Conservation (phyloP, 2,113 vertebrate species). For the Cololabis saira region DNA sequence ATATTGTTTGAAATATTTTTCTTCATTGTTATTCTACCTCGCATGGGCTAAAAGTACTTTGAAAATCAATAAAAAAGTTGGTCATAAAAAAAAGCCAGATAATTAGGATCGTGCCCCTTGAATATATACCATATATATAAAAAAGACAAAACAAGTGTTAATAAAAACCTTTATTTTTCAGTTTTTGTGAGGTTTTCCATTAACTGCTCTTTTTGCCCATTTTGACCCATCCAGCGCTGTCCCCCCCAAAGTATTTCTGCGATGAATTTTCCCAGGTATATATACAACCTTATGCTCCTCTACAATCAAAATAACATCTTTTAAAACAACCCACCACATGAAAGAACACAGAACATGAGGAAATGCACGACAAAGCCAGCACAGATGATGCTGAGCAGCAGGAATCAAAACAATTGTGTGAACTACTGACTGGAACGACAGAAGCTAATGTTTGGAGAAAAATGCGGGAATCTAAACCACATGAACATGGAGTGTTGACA, state of each 20-base stretch:
- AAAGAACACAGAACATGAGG: constrained; percentile 48
- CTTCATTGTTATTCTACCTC: too few relatives aligned
- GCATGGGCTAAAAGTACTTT: too few relatives aligned
- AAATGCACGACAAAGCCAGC: neutral
- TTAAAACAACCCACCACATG: constrained; percentile 33
- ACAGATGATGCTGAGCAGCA: constrained; percentile 11
- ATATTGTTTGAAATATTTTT: too few relatives aligned
- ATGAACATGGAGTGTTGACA: constrained; percentile 79
- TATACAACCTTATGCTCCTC: constrained; percentile 71
- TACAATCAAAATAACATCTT: constrained; percentile 86
- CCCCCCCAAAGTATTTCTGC: constrained; percentile 43
- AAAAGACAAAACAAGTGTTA: constrained; percentile 56
- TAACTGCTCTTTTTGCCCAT: constrained; percentile 49
- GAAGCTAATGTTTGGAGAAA: constrained; percentile 9
- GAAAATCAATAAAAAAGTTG: too few relatives aligned
- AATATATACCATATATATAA: neutral
- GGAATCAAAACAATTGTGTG: constrained; percentile 23
- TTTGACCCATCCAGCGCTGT: constrained; percentile 52
- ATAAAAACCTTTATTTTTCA: constrained; percentile 83
- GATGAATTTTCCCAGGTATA: constrained; percentile 42
- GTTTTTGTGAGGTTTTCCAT: constrained; percentile 70
- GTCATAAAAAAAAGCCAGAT: too few relatives aligned
- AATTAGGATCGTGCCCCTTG: too few relatives aligned
- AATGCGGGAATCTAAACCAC: constrained; percentile 15
- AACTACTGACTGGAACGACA: constrained; percentile 61